Conservation (phyloP, 2,113 vertebrate genomes). For the Melanocharis versteri region DNA sequence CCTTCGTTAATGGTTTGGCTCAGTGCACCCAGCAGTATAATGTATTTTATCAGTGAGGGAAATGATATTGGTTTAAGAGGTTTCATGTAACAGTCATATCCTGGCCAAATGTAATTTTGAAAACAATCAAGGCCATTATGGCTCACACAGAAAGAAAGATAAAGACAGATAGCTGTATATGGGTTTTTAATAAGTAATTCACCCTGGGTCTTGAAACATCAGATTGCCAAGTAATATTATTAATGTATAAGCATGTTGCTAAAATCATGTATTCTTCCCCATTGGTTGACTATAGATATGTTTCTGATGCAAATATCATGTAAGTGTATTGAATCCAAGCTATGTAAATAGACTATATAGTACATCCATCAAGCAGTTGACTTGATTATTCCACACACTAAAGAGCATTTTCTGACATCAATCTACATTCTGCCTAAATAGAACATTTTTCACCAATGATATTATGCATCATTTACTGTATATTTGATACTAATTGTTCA, state of each 20-base stretch:
- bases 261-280: constrained; percentile 74
- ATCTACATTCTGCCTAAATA: constrained; percentile 71
- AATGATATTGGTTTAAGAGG: constrained; percentile 90
- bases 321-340: constrained; percentile 74
- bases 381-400: constrained; percentile 75
- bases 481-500: constrained; percentile 73
- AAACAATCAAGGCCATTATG: constrained; percentile 93
- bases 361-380: constrained; percentile 76
- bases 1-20: constrained; percentile 78
- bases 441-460: constrained; percentile 68
- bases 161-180: constrained; percentile 89
- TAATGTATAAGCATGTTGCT: constrained; percentile 87
- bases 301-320: constrained; percentile 78
- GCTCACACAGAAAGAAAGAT: constrained; percentile 89
- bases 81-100: constrained; percentile 95
- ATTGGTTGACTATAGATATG: constrained; percentile 75
- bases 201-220: constrained; percentile 86
- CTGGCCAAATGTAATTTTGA: constrained; percentile 96
- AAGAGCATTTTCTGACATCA: constrained; percentile 73
- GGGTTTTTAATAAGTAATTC: constrained; percentile 93
- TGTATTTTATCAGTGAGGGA: constrained; percentile 89
- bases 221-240: constrained; percentile 86
- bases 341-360: constrained; percentile 75
- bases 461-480: constrained; percentile 72
- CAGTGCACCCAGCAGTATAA: constrained; percentile 82